Conservation (phyloP, 1,140 invertebrate genomes). For the Drosophila miranda region DNA sequence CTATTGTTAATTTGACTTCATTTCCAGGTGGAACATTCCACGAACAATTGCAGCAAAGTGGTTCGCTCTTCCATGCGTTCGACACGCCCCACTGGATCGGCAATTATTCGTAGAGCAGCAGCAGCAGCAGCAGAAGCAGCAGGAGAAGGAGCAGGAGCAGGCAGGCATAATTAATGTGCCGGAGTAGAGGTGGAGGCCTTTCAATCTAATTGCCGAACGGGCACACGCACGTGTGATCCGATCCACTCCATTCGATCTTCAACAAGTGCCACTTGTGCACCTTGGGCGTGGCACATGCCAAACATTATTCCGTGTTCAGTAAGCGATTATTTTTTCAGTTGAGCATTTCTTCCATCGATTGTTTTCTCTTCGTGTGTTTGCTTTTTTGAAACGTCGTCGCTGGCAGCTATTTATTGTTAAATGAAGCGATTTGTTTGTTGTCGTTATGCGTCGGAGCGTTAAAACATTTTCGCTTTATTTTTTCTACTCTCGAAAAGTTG, state of each 20-base stretch:
- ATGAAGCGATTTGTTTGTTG: constrained; percentile 81
- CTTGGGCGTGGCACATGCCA: constrained; percentile 58
- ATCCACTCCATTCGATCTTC: constrained; percentile 7
- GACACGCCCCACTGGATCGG: constrained; percentile 40
- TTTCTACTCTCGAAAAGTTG: constrained; percentile 73
- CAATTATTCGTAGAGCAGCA: constrained; percentile 39
- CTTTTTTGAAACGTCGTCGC: constrained; percentile 53
- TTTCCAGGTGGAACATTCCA: constrained; percentile 35
- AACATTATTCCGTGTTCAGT: constrained; percentile 62
- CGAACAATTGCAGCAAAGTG: constrained; percentile 51
- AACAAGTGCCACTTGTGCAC: constrained; percentile 58
- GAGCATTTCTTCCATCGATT: constrained; percentile 62
- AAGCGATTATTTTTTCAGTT: constrained; percentile 80
- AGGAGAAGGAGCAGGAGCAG: background rate
- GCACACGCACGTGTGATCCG: constrained; percentile 55
- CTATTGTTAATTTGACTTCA: constrained; percentile 60
- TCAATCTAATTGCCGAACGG: constrained; percentile 64
- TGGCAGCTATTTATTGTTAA: constrained; percentile 79
- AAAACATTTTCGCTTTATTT: constrained; percentile 81
- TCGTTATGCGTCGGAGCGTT: constrained; percentile 74
- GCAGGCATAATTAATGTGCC: constrained; percentile 44
- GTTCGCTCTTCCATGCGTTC: constrained; percentile 43
- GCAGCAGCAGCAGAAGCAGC: background rate
- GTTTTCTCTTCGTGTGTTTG: constrained; percentile 55
- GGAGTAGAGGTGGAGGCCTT: background rate